Conservation (phyloP, 2,113 vertebrate genomes). For the Forbesichthys papilliferus region DNA sequence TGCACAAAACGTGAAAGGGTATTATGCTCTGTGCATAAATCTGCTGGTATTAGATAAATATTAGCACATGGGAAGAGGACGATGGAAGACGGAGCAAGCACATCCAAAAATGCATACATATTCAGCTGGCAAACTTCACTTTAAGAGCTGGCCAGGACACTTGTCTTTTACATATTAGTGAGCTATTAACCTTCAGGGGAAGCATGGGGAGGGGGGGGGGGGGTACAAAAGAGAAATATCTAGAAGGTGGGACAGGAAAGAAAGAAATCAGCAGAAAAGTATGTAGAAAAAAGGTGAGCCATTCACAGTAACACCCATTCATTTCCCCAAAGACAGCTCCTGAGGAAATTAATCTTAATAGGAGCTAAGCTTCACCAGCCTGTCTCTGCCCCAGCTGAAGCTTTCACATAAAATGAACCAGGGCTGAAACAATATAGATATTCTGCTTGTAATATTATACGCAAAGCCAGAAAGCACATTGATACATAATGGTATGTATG, state of each 20-base stretch:
- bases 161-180: slow-evolving; percentile 58
- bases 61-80: slow-evolving; percentile 10
- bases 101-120: slow-evolving; percentile 17
- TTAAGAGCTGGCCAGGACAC: slow-evolving; percentile 56
- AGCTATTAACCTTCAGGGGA: slow-evolving; percentile 56
- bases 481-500: neutral
- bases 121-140: slow-evolving; percentile 59
- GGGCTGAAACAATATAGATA: slow-evolving; percentile 12
- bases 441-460: no score
- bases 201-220: slow-evolving; percentile 39
- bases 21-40: slow-evolving; percentile 1
- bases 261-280: slow-evolving; percentile 63
- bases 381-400: slow-evolving; percentile 20
- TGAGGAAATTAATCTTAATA: slow-evolving; percentile 65
- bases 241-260: slow-evolving; percentile 49
- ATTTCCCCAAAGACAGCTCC: slow-evolving; percentile 65
- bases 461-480: no score
- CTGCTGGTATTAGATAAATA: neutral
- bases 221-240: slow-evolving; percentile 32
- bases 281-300: slow-evolving; percentile 55
- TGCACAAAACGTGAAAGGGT: neutral
- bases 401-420: slow-evolving; percentile 34
- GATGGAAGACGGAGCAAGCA: slow-evolving; percentile 25
- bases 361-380: slow-evolving; percentile 34
- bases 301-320: slow-evolving; percentile 61